Conservation (phyloP, 2,888 invertebrate species). For the Pomacea canaliculata region DNA sequence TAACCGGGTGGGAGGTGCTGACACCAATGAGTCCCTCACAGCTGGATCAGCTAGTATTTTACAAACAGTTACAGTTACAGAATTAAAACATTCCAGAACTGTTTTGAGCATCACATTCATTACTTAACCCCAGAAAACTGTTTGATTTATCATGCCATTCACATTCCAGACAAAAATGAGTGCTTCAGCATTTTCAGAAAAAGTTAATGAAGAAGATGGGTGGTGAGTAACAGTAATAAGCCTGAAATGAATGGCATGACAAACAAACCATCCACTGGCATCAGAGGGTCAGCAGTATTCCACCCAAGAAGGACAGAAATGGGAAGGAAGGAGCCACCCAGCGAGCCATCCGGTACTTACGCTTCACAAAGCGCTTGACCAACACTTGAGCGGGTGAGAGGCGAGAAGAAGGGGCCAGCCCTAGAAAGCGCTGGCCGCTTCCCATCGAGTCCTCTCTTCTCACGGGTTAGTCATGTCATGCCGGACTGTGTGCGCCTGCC, state of each 20-base stretch:
- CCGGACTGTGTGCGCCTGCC: conserved; percentile 17
- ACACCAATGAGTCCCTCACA: conserved; percentile 16
- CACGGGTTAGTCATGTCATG: conserved; percentile 23
- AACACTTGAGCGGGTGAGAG: conserved; percentile 26
- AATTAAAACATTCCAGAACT: too few species aligned
- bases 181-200: too few species aligned
- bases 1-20: conserved; percentile 22
- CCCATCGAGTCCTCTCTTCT: conserved; percentile 26
- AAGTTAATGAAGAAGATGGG: too few species aligned
- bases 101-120: too few species aligned
- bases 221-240: too few species aligned
- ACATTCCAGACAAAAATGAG: too few species aligned
- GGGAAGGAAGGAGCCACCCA: conserved; percentile 13
- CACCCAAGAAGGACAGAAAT: conserved; percentile 22
- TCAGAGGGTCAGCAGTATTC: conserved; percentile 23
- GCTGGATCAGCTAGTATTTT: too few species aligned
- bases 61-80: too few species aligned
- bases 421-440: conserved; percentile 25
- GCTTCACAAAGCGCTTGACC: conserved; percentile 18
- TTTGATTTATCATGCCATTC: too few species aligned
- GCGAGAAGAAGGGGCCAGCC: conserved; percentile 29
- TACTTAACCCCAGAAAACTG: too few species aligned
- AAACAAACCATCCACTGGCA: too few species aligned
- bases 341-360: conserved; percentile 26
- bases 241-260: too few species aligned